phyloP scores from a whole-genome alignment of 2,113 vertebrate genomes.

The Elanus axillaris region DNA sequence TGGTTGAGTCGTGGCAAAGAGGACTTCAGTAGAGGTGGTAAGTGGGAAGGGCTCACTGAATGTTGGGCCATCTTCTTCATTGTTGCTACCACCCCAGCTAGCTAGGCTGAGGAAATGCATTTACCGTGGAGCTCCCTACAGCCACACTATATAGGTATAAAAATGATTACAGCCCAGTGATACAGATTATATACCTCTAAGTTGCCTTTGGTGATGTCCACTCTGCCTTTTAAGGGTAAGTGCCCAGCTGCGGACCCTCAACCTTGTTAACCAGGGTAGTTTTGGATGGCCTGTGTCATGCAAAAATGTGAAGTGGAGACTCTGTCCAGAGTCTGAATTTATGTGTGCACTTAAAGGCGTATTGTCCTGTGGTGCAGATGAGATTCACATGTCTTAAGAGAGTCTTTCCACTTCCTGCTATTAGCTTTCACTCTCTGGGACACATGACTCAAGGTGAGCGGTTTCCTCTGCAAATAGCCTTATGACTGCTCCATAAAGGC shows the following conservation, averaged over 20 bases:
- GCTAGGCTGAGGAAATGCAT: background rate
- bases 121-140: background rate
- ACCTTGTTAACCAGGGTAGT: background rate
- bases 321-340: background rate
- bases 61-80: background rate
- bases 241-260: background rate
- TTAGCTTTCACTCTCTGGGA: background rate
- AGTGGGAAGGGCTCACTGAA: background rate
- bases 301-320: background rate
- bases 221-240: background rate
- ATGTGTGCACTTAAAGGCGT: background rate
- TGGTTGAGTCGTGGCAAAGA: background rate
- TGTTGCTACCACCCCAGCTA: background rate
- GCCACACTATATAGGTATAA: background rate
- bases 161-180: background rate
- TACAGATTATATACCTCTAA: background rate
- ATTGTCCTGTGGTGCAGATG: background rate
- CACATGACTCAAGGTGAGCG: background rate
- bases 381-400: background rate
- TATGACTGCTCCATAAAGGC: background rate
- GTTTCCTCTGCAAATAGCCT: background rate
- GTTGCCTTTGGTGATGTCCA: background rate
- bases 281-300: background rate
- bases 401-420: background rate
- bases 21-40: background rate